Evolutionary conservation across 1,140 invertebrate species (phyloP).

Genomic region (Scaptomyza hsui): DNA sequence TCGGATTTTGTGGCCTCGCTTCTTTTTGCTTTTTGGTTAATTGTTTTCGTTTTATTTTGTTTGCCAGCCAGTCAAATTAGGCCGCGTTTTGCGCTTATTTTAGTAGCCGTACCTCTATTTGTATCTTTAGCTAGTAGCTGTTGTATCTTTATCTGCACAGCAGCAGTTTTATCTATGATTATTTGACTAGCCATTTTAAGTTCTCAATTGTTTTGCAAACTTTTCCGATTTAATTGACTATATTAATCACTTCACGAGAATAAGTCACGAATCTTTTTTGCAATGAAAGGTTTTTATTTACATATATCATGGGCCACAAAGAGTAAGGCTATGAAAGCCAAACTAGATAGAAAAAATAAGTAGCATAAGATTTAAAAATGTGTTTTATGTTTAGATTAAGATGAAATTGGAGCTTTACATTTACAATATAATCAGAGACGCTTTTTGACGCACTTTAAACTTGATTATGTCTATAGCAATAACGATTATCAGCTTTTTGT

Average conservation of each 20-base stretch:
- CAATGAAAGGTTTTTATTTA: no score
- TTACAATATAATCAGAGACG: no score
- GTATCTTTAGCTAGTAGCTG: constrained; percentile 3
- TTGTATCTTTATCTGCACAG: constrained; percentile 32
- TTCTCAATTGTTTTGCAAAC: background rate
- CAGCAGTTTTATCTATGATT: constrained; percentile 25
- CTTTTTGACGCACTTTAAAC: no score
- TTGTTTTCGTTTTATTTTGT: constrained; percentile 15
- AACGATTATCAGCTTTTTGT: no score
- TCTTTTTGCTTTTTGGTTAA: constrained; percentile 16
- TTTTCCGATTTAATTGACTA: background rate
- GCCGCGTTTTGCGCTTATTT: constrained; percentile 45
- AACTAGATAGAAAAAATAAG: no score
- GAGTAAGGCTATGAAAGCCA: no score
- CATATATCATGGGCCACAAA: no score
- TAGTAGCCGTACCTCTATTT: constrained; percentile 24
- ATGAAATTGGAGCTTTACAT: no score
- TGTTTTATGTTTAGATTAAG: no score
- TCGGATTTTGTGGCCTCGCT: background rate
- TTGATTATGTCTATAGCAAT: no score
- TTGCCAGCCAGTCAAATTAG: constrained; percentile 21
- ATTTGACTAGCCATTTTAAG: background rate
- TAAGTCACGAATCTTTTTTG: no score
- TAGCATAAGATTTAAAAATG: no score
- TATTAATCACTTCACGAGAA: background rate